These are phyloP conservation scores for Trinorchestia longiramus DNA, from an alignment of 1,140 invertebrate genomes.

Conservation along the genomic window DNA sequence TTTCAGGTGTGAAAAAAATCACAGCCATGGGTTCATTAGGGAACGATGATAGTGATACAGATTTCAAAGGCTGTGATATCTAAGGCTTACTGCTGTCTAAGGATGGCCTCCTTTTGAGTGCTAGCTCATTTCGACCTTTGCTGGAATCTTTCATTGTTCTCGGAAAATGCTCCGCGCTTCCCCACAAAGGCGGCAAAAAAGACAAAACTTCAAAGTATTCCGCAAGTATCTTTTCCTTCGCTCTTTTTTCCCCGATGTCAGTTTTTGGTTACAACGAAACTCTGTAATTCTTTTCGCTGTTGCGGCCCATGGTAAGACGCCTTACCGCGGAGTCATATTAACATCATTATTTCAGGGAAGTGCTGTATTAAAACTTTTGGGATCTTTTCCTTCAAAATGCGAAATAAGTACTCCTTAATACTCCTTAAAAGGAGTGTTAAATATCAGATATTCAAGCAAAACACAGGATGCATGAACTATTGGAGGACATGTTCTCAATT, in stretches of 20 bases:
- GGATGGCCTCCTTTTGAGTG: neutral
- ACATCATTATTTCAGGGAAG: no score
- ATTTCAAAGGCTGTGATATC: neutral
- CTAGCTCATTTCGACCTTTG: slow-evolving; percentile 6
- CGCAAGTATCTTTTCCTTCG: neutral
- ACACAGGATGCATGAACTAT: no score
- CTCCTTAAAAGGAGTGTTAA: neutral
- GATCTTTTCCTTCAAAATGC: no score
- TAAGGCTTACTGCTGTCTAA: neutral
- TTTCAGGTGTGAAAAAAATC: neutral
- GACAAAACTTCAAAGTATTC: neutral
- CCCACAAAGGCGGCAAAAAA: neutral
- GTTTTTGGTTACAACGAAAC: neutral
- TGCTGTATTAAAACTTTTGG: no score
- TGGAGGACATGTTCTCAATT: no score
- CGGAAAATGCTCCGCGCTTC: slow-evolving; percentile 10
- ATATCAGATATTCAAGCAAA: no score
- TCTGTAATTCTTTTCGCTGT: neutral
- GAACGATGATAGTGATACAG: neutral
- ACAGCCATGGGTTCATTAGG: neutral
- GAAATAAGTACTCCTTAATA: neutral
- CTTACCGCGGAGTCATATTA: no score
- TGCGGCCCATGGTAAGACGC: neutral
- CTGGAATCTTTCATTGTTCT: slow-evolving; percentile 14
- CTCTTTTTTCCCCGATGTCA: neutral